Base-by-base conservation (phyloP, 2,888 invertebrate species). In the Alloscopus bannaensis region DNA sequence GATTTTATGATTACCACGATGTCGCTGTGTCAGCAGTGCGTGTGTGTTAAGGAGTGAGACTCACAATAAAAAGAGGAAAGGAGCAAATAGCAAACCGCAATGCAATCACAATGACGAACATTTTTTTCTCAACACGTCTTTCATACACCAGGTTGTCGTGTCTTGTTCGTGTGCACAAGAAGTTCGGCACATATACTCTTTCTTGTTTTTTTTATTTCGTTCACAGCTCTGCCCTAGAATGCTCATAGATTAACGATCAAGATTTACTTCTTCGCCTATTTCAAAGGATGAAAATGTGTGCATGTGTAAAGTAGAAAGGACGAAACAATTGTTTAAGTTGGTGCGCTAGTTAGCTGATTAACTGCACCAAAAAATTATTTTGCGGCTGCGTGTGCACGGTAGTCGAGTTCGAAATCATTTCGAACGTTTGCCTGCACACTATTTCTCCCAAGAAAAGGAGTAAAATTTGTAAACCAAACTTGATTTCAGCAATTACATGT, bases 1-100 rank as follows among this genome's bases (percentile, higher is more conserved):
- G 60, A 71, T 72, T 72, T 72, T 62, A 72, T 64, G 64, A 72
- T 72, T 72, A 22, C 52, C 36, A 13, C n/a, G n/a, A n/a, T 66
- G 55, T 75, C 75, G 66, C 36, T 60, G 60, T 50, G 75, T 75
- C 75, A 75, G 75, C 75, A 59, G 45, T 72, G 62, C 45, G 52
- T 20, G 50, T 62, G 72, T 62, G 22, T 40, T 64, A 40, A 22
- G 28, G 55, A 70, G 60, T 29, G 55, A 18, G 36, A 29, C n/a
- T 29, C 45, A 29, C 29, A 20, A 59, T 20, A 18, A 60, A 55
- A 11, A 24, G 50, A 24, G 31, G 60, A 52, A 70, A 66, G 40
- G 18, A 29, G 59, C n/a, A n/a, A n/a, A n/a, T n/a, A n/a, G 47
- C n/a, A 59, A 59, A 8, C n/a, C 3, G 31, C 6, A 52, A 3